These are phyloP conservation scores for Borostomias antarcticus DNA, from an alignment of 2,797 vertebrate genomes.

Conservation along the genomic window DNA sequence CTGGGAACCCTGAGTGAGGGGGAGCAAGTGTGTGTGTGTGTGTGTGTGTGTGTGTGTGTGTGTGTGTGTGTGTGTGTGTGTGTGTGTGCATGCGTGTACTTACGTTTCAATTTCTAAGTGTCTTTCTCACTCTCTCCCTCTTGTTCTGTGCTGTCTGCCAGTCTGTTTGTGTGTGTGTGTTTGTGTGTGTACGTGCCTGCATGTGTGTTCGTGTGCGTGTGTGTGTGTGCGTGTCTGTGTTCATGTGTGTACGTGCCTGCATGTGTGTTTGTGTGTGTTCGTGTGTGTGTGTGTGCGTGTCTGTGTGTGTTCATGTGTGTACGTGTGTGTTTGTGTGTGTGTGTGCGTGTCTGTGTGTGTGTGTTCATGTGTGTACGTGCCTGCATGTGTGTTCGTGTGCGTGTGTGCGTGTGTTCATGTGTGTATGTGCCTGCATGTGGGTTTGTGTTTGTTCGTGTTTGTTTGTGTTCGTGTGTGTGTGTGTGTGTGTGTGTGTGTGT, in stretches of 20 bases:
- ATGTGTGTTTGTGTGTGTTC: not conserved
- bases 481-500: slow-evolving; percentile 3
- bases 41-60: not conserved
- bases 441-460: slow-evolving; percentile 6
- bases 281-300: slow-evolving; percentile 3
- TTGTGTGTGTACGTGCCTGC: not conserved
- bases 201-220: not conserved
- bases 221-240: not conserved
- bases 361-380: too few species aligned
- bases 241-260: not conserved
- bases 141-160: too few species aligned
- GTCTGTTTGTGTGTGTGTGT: not conserved
- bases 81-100: not conserved
- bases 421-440: slow-evolving; percentile 15
- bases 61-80: not conserved
- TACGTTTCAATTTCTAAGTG: too few species aligned
- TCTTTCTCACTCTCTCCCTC: too few species aligned
- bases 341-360: slow-evolving; percentile 2
- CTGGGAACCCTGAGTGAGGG: not conserved
- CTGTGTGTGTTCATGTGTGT: not conserved
- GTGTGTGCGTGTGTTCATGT: not conserved
- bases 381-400: not conserved
- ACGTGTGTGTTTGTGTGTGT: not conserved
- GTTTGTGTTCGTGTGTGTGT: not conserved
- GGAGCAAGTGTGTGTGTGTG: not conserved